Evolutionary conservation across 1,140 invertebrate genomes (phyloP), one percentile per base, ranked within the genome.

Genomic region (Agrypnia vestita): DNA sequence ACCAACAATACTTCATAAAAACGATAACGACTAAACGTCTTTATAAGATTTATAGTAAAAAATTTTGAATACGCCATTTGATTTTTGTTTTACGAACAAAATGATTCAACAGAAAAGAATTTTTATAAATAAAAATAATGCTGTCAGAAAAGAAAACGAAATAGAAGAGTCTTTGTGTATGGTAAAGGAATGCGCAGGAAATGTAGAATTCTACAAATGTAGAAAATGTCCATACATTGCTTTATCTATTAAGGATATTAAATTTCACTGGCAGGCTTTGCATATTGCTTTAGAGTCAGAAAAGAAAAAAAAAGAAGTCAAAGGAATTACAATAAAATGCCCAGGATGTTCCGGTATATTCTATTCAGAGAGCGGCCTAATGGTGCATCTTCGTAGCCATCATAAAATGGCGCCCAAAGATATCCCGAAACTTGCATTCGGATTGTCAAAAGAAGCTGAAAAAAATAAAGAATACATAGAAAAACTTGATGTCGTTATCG

Each of bases 371-470:
- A 86, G 87, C 75, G 87, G 86, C 1, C 74, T 90, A 3, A 84
- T 87, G 79, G 87, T 82, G 4, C 89, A 90, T 78, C 78, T 90
- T 12, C 86, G 87, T 4, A 87, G 86, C 51, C 89, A 90, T 82
- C 89, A 90, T 76, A 89, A 89, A 86, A 90, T 90, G 89, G 87
- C 86, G 9, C 85, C 88, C 12, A 88, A 88, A 85, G 88, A 90
- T 79, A 84, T 89, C 12, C 86, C 86, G 76, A 90, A 89, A 86
- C 87, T 90, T 85, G 84, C 89, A 3, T 87, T 86, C 82, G 88
- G 86, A 79, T 83, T 90, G 55, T 84, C 89, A 4, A 87, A 88
- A 84, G 87, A 89, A 75, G 87, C 87, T 6, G 83, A 89, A 56
- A 90, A 88, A 84, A 85, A 89, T 85, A 85, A 81, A 55, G 76